Conservation (phyloP, 2,888 invertebrate species). For the Nemurella pictetii region DNA sequence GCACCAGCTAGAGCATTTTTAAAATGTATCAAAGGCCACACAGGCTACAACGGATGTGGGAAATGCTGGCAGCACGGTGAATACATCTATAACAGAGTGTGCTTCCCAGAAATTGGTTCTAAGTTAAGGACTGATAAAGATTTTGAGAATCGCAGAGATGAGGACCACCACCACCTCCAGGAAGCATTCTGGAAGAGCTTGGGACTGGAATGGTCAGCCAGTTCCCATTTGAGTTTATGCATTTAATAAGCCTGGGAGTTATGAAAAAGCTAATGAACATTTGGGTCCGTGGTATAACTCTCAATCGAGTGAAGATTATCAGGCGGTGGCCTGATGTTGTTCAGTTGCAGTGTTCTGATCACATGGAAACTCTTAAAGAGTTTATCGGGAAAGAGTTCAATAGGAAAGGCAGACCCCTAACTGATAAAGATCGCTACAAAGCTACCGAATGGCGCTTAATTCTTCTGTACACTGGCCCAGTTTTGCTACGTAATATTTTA, state of each 20-base stretch:
- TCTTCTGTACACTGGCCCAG: constrained; percentile 45
- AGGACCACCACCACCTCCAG: neutral
- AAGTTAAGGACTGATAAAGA: neutral
- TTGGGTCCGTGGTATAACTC: neutral
- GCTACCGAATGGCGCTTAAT: constrained; percentile 46
- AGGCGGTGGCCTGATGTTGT: neutral
- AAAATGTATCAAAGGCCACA: constrained; percentile 33
- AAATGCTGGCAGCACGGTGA: constrained; percentile 34
- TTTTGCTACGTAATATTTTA: constrained; percentile 42
- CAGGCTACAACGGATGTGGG: constrained; percentile 36
- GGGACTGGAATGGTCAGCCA: neutral
- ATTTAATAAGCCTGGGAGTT: neutral
- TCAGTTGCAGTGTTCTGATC: neutral
- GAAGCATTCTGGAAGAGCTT: neutral
- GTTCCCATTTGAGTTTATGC: constrained; percentile 10
- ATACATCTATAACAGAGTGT: constrained; percentile 21
- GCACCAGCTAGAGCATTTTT: constrained; percentile 40
- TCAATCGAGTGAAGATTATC: neutral
- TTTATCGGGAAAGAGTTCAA: constrained; percentile 42
- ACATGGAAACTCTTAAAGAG: neutral
- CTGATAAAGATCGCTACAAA: constrained; percentile 42
- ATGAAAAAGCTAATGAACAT: neutral
- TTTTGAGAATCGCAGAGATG: neutral
- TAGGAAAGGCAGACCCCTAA: constrained; percentile 42
- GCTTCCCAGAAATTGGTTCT: constrained; percentile 7